Evolutionary conservation across 2,888 invertebrate species (phyloP).

Genomic region (Trimorus sp.): DNA sequence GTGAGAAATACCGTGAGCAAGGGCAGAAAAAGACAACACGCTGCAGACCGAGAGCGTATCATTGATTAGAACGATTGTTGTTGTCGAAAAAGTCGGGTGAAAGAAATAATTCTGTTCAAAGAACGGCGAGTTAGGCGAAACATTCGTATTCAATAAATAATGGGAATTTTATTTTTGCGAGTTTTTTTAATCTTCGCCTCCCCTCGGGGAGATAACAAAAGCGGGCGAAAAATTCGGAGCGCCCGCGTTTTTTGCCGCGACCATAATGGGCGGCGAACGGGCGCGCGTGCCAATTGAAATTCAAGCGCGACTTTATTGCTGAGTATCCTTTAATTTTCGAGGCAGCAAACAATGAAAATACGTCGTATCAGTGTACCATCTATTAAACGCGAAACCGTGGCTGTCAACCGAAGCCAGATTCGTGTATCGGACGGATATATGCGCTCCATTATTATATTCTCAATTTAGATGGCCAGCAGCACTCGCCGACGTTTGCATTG

Average conservation of each 20-base stretch:
- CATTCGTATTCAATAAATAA: slow-evolving; percentile 28
- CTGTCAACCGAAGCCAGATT: slow-evolving; percentile 34
- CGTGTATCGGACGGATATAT: slow-evolving; percentile 53
- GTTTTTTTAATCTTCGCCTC: slow-evolving; percentile 6
- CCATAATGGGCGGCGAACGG: slow-evolving; percentile 13
- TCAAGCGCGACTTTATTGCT: slow-evolving; percentile 27
- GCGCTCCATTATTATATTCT: slow-evolving; percentile 57
- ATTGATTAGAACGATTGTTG: slow-evolving; percentile 6
- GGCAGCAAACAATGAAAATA: slow-evolving; percentile 26
- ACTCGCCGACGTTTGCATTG: slow-evolving; percentile 60
- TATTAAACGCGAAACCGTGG: slow-evolving; percentile 38
- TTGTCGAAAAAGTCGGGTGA: slow-evolving; percentile 1
- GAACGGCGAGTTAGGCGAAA: background rate
- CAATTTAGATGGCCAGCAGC: slow-evolving; percentile 47
- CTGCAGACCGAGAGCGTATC: background rate
- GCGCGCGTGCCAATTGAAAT: slow-evolving; percentile 16
- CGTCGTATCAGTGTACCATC: slow-evolving; percentile 41
- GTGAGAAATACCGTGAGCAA: too few species aligned
- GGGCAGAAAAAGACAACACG: too few species aligned
- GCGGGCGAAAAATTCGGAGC: background rate
- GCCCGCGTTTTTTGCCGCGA: background rate
- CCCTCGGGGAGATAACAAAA: slow-evolving; percentile 1
- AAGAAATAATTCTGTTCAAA: slow-evolving; percentile 10
- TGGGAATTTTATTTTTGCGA: slow-evolving; percentile 20
- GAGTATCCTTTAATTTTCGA: background rate